These are phyloP conservation scores for Falco cherrug DNA, from an alignment of 2,797 vertebrate species.

Conservation along the genomic window DNA sequence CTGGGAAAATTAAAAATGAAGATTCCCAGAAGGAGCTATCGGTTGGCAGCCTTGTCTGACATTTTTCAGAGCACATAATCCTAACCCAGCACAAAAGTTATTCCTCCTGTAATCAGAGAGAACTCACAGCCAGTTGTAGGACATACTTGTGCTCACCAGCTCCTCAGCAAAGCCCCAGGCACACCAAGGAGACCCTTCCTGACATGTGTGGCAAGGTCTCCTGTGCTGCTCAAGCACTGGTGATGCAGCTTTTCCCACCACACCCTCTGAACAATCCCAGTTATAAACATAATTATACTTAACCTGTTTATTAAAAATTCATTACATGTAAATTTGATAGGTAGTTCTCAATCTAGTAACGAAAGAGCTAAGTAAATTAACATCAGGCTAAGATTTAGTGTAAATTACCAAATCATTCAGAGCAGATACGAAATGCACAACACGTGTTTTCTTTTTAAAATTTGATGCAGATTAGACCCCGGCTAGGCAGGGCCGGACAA, in stretches of 20 bases:
- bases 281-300: not conserved
- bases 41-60: not conserved
- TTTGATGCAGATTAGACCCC: no score
- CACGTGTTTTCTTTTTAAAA: fast-evolving
- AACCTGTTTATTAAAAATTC: slow-evolving; percentile 3
- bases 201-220: slow-evolving; percentile 63
- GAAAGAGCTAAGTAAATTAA: slow-evolving; percentile 9
- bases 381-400: not conserved
- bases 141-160: not conserved
- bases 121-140: not conserved
- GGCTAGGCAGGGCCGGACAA: not conserved
- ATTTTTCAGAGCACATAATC: fast-evolving
- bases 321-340: not conserved
- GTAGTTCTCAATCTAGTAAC: not conserved
- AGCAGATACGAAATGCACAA: not conserved
- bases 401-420: not conserved
- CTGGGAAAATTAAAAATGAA: not conserved
- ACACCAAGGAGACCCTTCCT: slow-evolving; percentile 63
- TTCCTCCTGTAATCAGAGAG: not conserved
- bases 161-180: slow-evolving; percentile 72
- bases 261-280: fast-evolving
- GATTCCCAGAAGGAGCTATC: not conserved
- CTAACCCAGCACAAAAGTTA: fast-evolving
- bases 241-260: not conserved
- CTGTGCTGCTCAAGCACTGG: not conserved